Evolutionary conservation across 2,113 vertebrate genomes (phyloP), one percentile per base, ranked within the genome.

Genomic region (Circaetus gallicus): DNA sequence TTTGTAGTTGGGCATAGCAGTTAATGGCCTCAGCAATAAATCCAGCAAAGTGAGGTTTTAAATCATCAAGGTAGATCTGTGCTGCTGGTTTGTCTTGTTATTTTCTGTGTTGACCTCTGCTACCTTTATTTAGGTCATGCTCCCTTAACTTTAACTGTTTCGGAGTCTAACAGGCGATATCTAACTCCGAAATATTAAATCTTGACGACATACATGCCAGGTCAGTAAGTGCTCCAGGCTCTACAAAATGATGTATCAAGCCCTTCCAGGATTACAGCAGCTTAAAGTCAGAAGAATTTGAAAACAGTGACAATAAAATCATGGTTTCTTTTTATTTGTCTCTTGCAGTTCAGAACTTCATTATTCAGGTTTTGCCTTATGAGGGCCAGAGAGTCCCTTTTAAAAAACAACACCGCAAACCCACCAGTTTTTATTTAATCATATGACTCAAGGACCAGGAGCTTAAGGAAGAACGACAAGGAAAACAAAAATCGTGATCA

Each of bases 1-100:
- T 97, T 97, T 97, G 96, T 95, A 93, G 95, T 50, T 96, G 94
- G 94, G 69, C 87, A 94, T 53, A 89, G 93, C 65, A 96, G 90
- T 96, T 97, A 98, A 98, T 96, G 93, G 94, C 86, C 93, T 97
- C 89, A 89, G 86, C 91, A 95, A 93, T 98, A 98, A 97, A 98
- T 95, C 94, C 31, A 9, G 56, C 36, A 89, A 87, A 93, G 82
- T 59, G 71, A 96, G 82, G 61, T 74, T 94, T 95, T 93, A 97
- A 95, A 96, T 96, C 74, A 88, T 71, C 43, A 74, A 89, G 82
- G 58, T 73, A 94, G 63, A 73, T 92, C 70, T 73, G 67, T 77
- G 69, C 78, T 96, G 69, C 93, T 93, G 89, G 74, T 90, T 96
- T 93, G 85, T 78, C 72, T 63, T 95, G 94, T 78, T 97, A 76